phyloP scores from a whole-genome alignment of 2,888 invertebrate genomes.

The Rhagophthalmus giganteus region DNA sequence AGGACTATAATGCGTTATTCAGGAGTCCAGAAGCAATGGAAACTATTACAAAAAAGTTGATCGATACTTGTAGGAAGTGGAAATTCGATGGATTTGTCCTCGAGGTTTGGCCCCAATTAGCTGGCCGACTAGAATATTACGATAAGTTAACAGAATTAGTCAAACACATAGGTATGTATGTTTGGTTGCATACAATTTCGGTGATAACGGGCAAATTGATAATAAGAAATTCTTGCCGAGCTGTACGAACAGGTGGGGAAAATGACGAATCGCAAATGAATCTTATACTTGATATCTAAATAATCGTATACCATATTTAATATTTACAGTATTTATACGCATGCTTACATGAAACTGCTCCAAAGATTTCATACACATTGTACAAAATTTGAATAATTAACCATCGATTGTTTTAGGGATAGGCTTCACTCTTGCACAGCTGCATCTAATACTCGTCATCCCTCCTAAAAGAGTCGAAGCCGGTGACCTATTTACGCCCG shows the following conservation, averaged over 20 bases:
- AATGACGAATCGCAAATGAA: no score
- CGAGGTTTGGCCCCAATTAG: slow-evolving; percentile 87
- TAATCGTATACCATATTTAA: neutral
- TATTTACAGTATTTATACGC: neutral
- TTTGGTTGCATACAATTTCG: neutral
- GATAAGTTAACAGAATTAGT: slow-evolving; percentile 65
- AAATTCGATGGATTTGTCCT: slow-evolving; percentile 88
- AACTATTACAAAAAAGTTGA: slow-evolving; percentile 69
- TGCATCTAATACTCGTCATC: slow-evolving; percentile 75
- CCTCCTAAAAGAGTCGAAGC: slow-evolving; percentile 73
- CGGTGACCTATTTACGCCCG: slow-evolving; percentile 69
- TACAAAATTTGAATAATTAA: no score
- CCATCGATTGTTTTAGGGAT: slow-evolving; percentile 55
- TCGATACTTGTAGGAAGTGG: slow-evolving; percentile 71
- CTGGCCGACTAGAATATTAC: slow-evolving; percentile 62
- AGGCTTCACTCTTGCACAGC: slow-evolving; percentile 59
- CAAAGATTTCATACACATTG: no score
- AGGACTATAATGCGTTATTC: slow-evolving; percentile 75
- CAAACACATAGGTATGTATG: slow-evolving; percentile 61
- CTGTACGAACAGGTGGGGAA: no score
- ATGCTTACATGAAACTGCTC: no score
- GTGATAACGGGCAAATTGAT: no score
- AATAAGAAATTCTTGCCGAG: no score
- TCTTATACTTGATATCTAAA: no score
- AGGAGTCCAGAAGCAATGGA: slow-evolving; percentile 67